phyloP scores from a whole-genome alignment of 2,888 invertebrate species.

The Ectemnius continuus region DNA sequence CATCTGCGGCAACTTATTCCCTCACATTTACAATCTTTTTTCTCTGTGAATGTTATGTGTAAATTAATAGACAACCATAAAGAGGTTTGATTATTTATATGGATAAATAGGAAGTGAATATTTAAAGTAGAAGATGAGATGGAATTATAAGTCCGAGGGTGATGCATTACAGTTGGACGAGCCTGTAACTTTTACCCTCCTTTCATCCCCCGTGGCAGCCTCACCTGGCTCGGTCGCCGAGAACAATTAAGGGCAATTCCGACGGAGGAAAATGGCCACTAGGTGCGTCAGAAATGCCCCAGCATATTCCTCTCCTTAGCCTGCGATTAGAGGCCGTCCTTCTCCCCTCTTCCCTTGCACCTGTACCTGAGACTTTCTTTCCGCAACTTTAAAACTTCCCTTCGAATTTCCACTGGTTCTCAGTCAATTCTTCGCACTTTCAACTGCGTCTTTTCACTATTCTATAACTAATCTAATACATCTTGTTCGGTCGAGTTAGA shows the following conservation, averaged over 20 bases:
- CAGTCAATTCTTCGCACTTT: background rate
- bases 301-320: background rate
- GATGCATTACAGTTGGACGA: no score
- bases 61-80: no score
- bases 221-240: slow-evolving; percentile 43
- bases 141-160: no score
- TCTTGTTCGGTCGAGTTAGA: no score
- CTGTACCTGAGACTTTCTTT: background rate
- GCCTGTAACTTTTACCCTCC: slow-evolving; percentile 25
- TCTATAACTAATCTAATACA: background rate
- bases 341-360: background rate
- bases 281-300: background rate
- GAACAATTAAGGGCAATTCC: slow-evolving; percentile 51
- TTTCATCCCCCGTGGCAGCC: slow-evolving; percentile 50
- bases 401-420: background rate
- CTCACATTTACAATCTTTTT: no score
- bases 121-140: no score
- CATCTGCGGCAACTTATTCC: no score
- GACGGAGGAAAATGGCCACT: slow-evolving; percentile 5
- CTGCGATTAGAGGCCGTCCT: background rate
- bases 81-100: no score
- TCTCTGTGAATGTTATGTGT: no score
- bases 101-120: no score
- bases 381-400: background rate
- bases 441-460: background rate